Conservation (phyloP, 2,113 vertebrate genomes). For the Ctenodactylus gundi region DNA sequence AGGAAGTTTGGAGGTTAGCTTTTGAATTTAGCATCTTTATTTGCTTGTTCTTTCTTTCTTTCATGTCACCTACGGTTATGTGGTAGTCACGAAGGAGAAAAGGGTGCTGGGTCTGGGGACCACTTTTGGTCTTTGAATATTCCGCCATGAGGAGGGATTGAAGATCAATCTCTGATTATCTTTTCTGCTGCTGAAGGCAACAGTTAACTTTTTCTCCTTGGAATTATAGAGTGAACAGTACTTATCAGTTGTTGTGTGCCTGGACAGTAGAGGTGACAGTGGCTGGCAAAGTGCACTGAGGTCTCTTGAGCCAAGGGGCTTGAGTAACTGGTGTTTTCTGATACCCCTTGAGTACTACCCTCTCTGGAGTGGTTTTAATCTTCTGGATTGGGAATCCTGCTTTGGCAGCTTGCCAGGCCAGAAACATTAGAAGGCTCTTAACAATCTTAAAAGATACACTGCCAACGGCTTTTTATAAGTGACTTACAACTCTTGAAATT, state of each 20-base stretch:
- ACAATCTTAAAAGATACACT: neutral
- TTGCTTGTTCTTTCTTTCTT: too few species aligned
- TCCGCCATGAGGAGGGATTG: neutral
- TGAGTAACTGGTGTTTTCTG: neutral
- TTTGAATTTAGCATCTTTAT: neutral
- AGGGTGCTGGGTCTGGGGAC: neutral
- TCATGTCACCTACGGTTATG: neutral
- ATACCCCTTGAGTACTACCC: neutral
- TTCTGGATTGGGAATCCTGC: neutral
- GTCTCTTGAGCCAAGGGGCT: neutral
- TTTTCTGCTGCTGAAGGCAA: neutral
- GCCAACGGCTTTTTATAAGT: neutral
- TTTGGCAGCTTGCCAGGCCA: neutral
- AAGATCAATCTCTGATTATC: accelerated
- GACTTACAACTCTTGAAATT: neutral
- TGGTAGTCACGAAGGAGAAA: accelerated
- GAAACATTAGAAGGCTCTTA: neutral
- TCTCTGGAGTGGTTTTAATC: neutral
- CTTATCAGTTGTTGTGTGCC: too few species aligned
- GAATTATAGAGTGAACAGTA: neutral
- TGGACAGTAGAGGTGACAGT: neutral
- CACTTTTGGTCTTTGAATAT: neutral
- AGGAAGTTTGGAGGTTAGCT: neutral
- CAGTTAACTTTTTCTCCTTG: neutral
- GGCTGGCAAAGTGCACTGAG: neutral